A percentile compares a stretch with the other conserved stretches of the same genome.
Evolutionary conservation across 2,888 invertebrate genomes (phyloP).

Genomic region (Tiliacea aurago): DNA sequence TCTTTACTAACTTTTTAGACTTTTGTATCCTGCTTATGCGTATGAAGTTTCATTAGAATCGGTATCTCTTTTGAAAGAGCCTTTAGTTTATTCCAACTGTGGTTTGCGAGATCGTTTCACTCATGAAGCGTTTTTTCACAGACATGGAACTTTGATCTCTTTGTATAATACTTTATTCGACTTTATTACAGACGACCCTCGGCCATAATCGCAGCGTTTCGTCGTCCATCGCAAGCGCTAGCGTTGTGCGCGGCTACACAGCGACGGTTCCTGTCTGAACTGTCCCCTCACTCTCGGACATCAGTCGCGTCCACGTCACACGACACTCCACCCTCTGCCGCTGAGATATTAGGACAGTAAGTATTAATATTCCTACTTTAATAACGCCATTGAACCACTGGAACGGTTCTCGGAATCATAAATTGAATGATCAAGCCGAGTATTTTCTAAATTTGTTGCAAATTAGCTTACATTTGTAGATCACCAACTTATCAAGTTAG

Average conservation of each 20-base stretch:
- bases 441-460: background rate
- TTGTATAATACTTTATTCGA: background rate
- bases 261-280: constrained; percentile 84
- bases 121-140: background rate
- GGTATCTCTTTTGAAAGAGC: too few species aligned
- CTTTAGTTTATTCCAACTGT: too few species aligned
- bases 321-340: constrained; percentile 81
- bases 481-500: too few species aligned
- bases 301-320: constrained; percentile 84
- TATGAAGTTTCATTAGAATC: too few species aligned
- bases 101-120: background rate
- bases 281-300: constrained; percentile 82
- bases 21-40: too few species aligned
- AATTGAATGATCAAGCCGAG: background rate
- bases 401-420: background rate
- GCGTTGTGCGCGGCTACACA: constrained; percentile 90
- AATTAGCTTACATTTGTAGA: too few species aligned
- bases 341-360: constrained; percentile 87
- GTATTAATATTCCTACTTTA: constrained; percentile 13
- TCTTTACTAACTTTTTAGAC: too few species aligned
- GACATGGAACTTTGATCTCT: background rate
- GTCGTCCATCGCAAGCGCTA: constrained; percentile 91
- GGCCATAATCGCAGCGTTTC: constrained; percentile 91
- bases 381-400: background rate
- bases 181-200: constrained; percentile 89